Evolutionary conservation across 2,113 vertebrate genomes (phyloP).

Genomic region (Leiothrix lutea): DNA sequence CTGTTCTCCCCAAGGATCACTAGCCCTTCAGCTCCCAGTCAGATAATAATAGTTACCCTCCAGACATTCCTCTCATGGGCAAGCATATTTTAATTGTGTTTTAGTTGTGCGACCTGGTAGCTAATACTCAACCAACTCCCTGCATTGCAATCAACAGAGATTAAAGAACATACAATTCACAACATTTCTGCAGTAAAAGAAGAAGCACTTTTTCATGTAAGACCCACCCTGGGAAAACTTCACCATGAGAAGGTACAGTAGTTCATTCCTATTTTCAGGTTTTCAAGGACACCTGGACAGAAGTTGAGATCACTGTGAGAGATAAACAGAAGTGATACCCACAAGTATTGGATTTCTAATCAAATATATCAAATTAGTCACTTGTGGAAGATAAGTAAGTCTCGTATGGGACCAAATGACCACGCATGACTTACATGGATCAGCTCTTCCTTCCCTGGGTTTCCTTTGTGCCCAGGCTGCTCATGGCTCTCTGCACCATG

Average conservation of each 20-base stretch:
- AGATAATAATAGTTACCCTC: background rate
- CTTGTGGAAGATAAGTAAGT: background rate
- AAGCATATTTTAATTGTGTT: background rate
- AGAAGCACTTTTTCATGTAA: background rate
- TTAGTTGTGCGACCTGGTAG: background rate
- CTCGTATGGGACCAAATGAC: background rate
- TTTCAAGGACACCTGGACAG: background rate
- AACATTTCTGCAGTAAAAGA: background rate
- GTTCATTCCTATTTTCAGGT: background rate
- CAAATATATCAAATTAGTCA: background rate
- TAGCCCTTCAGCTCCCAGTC: background rate
- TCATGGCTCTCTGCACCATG: background rate
- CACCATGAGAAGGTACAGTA: background rate
- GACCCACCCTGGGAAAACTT: background rate
- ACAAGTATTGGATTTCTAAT: background rate
- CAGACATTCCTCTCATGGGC: background rate
- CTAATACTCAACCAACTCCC: background rate
- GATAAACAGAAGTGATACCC: background rate
- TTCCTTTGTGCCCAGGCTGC: background rate
- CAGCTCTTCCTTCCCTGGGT: background rate
- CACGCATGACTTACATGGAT: background rate
- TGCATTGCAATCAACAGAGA: background rate
- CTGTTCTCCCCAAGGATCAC: background rate
- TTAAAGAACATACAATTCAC: background rate
- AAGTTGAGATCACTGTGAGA: background rate